phyloP scores from a whole-genome alignment of 2,113 vertebrate species.

The Lonchura striata region DNA sequence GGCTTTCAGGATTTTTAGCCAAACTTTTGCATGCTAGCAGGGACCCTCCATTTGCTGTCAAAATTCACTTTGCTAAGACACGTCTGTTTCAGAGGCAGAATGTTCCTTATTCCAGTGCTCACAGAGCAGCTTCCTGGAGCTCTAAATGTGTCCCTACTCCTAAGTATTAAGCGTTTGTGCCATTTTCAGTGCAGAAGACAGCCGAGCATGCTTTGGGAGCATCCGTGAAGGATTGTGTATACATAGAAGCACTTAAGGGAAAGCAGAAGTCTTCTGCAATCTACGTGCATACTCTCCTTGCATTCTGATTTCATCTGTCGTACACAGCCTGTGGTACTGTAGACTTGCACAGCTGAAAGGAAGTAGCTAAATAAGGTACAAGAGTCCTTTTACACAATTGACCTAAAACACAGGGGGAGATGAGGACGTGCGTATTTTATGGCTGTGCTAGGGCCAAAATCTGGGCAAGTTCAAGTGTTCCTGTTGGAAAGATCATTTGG shows the following conservation, averaged over 20 bases:
- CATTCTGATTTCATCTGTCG: neutral
- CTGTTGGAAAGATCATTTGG: neutral
- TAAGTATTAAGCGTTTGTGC: neutral
- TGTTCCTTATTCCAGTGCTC: neutral
- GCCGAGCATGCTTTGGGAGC: neutral
- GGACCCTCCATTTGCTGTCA: neutral
- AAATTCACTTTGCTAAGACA: neutral
- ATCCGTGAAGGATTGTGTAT: neutral
- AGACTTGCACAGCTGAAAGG: neutral
- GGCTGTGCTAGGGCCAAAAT: neutral
- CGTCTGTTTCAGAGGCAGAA: neutral
- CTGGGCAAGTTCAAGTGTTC: neutral
- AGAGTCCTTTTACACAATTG: neutral
- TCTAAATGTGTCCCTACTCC: neutral
- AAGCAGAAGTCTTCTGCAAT: neutral
- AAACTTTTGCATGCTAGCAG: neutral
- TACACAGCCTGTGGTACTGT: neutral
- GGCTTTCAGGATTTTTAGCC: conserved; percentile 15
- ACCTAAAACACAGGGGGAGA: neutral
- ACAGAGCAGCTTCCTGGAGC: neutral
- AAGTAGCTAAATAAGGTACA: neutral
- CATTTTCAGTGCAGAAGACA: neutral
- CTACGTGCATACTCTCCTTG: neutral
- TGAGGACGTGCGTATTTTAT: neutral
- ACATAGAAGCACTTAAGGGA: neutral